phyloP scores from a whole-genome alignment of 2,113 vertebrate species.

The Athene cunicularia region DNA sequence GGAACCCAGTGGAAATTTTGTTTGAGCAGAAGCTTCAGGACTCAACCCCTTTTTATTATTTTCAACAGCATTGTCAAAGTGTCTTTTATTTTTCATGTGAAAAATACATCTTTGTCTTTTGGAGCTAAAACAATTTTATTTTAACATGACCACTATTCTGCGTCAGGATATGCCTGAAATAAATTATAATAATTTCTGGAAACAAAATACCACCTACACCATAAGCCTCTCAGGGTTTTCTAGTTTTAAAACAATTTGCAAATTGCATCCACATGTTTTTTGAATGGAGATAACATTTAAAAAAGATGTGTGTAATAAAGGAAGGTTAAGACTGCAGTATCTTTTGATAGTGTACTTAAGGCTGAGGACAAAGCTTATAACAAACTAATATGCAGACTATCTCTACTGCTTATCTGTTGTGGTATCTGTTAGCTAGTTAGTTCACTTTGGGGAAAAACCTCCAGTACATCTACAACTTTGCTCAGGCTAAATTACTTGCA shows the following conservation, averaged over 20 bases:
- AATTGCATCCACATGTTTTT: neutral
- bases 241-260: constrained; percentile 1
- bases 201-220: neutral
- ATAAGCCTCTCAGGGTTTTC: neutral
- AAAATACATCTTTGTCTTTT: neutral
- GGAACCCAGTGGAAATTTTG: neutral
- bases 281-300: neutral
- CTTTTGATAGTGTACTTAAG: neutral
- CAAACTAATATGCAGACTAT: neutral
- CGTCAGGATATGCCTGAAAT: neutral
- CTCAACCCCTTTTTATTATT: neutral
- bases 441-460: neutral
- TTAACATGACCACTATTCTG: neutral
- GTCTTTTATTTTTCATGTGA: neutral
- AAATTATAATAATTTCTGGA: constrained; percentile 16
- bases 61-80: neutral
- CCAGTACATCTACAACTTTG: neutral
- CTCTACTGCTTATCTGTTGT: neutral
- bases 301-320: neutral
- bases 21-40: neutral
- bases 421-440: neutral
- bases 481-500: neutral
- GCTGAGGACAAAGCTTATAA: neutral
- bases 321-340: neutral
- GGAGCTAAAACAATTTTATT: neutral